Conservation (phyloP, 2,113 vertebrate genomes). For the Gymnogyps californianus region DNA sequence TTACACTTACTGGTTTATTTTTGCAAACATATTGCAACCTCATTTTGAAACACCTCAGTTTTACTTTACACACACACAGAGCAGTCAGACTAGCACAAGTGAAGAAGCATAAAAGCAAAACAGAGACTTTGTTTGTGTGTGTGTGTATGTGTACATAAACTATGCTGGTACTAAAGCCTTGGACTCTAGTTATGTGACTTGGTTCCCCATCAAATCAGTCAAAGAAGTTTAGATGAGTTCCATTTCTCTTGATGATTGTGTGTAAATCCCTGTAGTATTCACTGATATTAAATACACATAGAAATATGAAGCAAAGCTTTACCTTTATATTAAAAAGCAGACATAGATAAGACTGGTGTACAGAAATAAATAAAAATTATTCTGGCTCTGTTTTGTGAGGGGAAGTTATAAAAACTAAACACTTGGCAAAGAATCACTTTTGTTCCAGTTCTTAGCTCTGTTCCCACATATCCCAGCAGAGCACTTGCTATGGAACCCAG, state of each 20-base stretch:
- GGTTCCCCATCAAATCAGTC: not conserved
- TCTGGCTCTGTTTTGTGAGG: not conserved
- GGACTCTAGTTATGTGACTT: not conserved
- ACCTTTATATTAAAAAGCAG: not conserved
- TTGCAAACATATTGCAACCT: not conserved
- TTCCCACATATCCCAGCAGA: not conserved
- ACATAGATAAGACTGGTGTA: not conserved
- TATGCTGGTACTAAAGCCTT: not conserved
- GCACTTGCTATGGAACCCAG: not conserved
- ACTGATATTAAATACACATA: not conserved
- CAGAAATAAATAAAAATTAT: not conserved
- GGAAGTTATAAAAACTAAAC: not conserved
- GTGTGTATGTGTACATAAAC: not conserved
- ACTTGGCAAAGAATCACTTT: not conserved
- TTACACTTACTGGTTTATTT: not conserved
- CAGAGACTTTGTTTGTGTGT: not conserved
- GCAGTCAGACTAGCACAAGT: not conserved
- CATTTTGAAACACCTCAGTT: not conserved
- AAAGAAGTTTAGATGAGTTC: not conserved
- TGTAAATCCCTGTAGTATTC: not conserved
- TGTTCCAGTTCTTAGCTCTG: not conserved
- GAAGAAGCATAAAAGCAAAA: not conserved
- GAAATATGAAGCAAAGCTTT: not conserved
- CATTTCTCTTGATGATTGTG: not conserved
- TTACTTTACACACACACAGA: not conserved